Conservation (phyloP, 2,888 invertebrate genomes). For the Endotricha flammealis region DNA sequence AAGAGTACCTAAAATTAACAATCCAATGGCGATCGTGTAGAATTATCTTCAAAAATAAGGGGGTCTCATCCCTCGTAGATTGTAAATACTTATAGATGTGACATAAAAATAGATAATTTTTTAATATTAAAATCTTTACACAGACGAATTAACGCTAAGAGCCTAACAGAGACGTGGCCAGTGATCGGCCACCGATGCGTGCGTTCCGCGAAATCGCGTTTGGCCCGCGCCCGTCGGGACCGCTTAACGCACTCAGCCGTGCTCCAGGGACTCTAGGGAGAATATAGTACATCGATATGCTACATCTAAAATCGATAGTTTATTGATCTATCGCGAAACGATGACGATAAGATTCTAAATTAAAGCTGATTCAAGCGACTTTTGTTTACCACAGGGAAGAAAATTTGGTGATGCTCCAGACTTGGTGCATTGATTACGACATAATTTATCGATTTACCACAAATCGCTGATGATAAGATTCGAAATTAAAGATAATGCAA, state of each 20-base stretch:
- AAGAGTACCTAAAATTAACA: too few species aligned
- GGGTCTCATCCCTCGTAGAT: too few species aligned
- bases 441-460: too few species aligned
- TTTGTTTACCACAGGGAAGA: too few species aligned
- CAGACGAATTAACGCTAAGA: neutral
- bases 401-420: too few species aligned
- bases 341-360: too few species aligned
- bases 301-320: neutral
- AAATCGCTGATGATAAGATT: too few species aligned
- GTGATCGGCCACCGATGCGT: neutral
- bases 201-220: conserved; percentile 5
- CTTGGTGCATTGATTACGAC: too few species aligned
- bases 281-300: neutral
- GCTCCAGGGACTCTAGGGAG: conserved; percentile 1
- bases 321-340: neutral
- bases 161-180: neutral
- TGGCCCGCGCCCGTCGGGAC: neutral
- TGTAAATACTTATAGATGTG: conserved; percentile 2
- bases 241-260: conserved; percentile 3
- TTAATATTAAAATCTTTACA: neutral
- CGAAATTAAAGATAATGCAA: too few species aligned
- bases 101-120: neutral
- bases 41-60: too few species aligned
- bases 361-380: too few species aligned
- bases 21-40: too few species aligned